Evolutionary conservation across 1,140 invertebrate species (phyloP).

Genomic region (Ceratina australensis): DNA sequence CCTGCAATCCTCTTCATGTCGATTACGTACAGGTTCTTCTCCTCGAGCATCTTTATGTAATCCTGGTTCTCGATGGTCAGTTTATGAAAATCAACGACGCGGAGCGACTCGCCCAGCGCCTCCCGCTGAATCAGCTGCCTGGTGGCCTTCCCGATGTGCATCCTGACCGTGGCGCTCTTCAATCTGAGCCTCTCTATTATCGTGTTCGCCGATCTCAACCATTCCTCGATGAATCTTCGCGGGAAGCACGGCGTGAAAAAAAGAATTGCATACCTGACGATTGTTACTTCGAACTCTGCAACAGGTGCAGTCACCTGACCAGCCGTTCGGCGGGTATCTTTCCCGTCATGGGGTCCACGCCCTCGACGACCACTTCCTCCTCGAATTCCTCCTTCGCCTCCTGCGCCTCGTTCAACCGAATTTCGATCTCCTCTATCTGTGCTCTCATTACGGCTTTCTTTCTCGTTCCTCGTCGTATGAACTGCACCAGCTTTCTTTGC

Average conservation of each 20-base stretch:
- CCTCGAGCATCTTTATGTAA: slow-evolving; percentile 75
- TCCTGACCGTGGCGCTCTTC: slow-evolving; percentile 78
- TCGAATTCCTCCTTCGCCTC: slow-evolving; percentile 74
- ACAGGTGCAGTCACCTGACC: slow-evolving; percentile 69
- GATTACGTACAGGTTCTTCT: slow-evolving; percentile 75
- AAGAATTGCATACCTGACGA: slow-evolving; percentile 3
- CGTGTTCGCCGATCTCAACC: slow-evolving; percentile 76
- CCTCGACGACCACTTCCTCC: slow-evolving; percentile 73
- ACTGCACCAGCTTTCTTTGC: slow-evolving; percentile 66
- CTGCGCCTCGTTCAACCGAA: slow-evolving; percentile 74
- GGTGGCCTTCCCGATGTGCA: slow-evolving; percentile 77
- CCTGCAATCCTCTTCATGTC: slow-evolving; percentile 79
- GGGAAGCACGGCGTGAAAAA: slow-evolving; percentile 6
- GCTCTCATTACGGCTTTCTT: slow-evolving; percentile 74
- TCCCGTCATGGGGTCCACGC: slow-evolving; percentile 78
- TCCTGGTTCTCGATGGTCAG: slow-evolving; percentile 80
- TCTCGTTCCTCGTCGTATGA: slow-evolving; percentile 59
- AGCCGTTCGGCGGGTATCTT: slow-evolving; percentile 80
- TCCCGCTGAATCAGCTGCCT: slow-evolving; percentile 76
- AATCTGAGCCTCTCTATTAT: slow-evolving; percentile 79
- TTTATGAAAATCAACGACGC: slow-evolving; percentile 81
- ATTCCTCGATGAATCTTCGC: slow-evolving; percentile 77
- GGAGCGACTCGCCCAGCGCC: slow-evolving; percentile 77
- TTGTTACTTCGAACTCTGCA: neutral
- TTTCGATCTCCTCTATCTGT: slow-evolving; percentile 78